phyloP scores from a whole-genome alignment of 64 coral and sea anemone species.

The Exaiptasia diaphana region DNA sequence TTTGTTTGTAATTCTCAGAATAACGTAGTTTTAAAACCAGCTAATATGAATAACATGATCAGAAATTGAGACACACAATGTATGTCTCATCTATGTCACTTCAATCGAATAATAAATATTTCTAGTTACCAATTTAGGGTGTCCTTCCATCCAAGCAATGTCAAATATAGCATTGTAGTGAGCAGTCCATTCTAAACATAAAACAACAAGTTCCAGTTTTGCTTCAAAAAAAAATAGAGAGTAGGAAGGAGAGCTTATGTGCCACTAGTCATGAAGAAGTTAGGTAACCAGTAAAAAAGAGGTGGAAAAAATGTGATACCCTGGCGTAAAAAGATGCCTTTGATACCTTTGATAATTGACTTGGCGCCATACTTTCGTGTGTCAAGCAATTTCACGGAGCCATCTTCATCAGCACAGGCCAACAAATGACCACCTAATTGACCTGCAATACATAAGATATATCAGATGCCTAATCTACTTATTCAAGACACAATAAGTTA shows the following conservation, averaged over 20 bases:
- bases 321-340: too few species aligned
- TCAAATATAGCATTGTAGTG: conserved; percentile 99
- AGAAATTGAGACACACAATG: too few species aligned
- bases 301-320: too few species aligned
- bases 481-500: background rate
- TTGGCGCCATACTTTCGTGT: conserved; percentile 52
- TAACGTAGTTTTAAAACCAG: too few species aligned
- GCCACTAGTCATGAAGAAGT: background rate
- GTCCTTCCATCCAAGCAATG: conserved; percentile 82
- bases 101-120: too few species aligned
- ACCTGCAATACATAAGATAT: conserved; percentile 13
- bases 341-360: conserved; percentile 89
- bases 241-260: background rate
- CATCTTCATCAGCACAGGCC: conserved; percentile 89
- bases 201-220: too few species aligned
- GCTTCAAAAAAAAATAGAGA: background rate
- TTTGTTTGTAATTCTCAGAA: too few species aligned
- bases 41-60: too few species aligned
- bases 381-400: conserved; percentile 76
- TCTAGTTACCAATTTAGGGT: conserved; percentile 77
- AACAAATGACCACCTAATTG: conserved; percentile 61
- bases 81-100: too few species aligned
- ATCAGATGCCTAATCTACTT: background rate
- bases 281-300: background rate
- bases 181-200: conserved; percentile 79